Conservation (phyloP, 30 jellyfish, hydroid and myxozoan species). For the Cassiopea andromeda region DNA sequence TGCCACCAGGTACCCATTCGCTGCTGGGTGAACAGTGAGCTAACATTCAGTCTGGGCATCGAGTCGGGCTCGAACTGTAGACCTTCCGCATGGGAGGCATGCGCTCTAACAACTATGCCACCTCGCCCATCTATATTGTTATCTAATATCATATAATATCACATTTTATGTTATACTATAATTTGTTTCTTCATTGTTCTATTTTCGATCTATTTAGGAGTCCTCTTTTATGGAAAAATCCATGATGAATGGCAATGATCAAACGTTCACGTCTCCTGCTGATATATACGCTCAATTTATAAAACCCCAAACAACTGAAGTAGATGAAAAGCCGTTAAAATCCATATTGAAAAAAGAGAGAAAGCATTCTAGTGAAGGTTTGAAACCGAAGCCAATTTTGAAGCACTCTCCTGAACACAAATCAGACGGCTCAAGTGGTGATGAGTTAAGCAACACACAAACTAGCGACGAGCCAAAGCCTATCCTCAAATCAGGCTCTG, state of each 20-base stretch:
- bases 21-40: too few species aligned
- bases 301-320: slow-evolving; percentile 37
- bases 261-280: slow-evolving; percentile 72
- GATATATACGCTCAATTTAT: slow-evolving; percentile 75
- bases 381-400: slow-evolving; percentile 81
- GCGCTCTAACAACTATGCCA: too few species aligned
- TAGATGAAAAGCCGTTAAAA: slow-evolving; percentile 85
- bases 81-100: too few species aligned
- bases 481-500: slow-evolving; percentile 71
- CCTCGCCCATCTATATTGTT: background rate
- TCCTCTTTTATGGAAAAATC: background rate
- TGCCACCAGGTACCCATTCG: too few species aligned
- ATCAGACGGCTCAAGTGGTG: slow-evolving; percentile 54
- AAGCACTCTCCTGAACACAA: slow-evolving; percentile 95
- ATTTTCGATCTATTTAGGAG: background rate
- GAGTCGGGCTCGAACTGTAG: too few species aligned
- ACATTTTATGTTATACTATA: background rate
- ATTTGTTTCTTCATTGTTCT: background rate
- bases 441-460: background rate
- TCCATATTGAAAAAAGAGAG: slow-evolving; percentile 95
- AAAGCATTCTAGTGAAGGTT: slow-evolving; percentile 67
- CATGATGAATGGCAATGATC: background rate
- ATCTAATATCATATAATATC: too few species aligned
- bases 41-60: too few species aligned
- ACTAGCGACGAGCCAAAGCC: slow-evolving; percentile 85